Conservation (phyloP, 1,140 invertebrate species). For the Rhagoletis zephyria region DNA sequence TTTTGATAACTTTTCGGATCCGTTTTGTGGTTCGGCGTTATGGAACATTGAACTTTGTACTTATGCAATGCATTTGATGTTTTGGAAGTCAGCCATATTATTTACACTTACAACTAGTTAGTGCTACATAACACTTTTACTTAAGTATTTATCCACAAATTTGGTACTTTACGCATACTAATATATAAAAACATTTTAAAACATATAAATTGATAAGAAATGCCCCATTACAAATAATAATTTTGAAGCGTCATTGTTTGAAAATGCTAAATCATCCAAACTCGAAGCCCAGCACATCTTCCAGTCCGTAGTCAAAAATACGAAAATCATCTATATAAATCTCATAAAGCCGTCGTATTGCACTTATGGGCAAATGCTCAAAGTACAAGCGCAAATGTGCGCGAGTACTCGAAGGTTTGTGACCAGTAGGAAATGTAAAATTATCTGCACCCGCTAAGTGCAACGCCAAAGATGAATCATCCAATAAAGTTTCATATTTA, state of each 20-base stretch:
- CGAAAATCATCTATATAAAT: conserved; percentile 86
- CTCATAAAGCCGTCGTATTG: conserved; percentile 81
- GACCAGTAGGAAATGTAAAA: conserved; percentile 79
- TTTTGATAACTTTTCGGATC: too few relatives aligned
- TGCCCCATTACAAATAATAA: conserved; percentile 20
- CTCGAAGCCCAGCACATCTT: conserved; percentile 82
- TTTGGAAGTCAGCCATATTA: too few relatives aligned
- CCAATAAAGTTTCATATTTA: conserved; percentile 82
- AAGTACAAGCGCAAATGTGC: conserved; percentile 82
- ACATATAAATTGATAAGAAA: not conserved
- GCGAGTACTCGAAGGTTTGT: conserved; percentile 79
- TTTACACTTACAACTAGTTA: too few relatives aligned
- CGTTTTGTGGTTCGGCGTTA: too few relatives aligned
- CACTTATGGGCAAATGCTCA: conserved; percentile 80
- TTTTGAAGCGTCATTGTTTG: conserved; percentile 25
- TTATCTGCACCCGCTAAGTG: conserved; percentile 78
- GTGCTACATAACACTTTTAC: too few relatives aligned
- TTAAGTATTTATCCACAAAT: not conserved
- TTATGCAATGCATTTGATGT: too few relatives aligned
- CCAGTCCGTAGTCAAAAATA: conserved; percentile 85
- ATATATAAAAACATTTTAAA: not conserved
- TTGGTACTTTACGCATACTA: not conserved
- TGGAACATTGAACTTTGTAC: too few relatives aligned
- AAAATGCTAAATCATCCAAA: conserved; percentile 72
- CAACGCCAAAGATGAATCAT: conserved; percentile 80